Evolutionary conservation across 1,140 invertebrate species (phyloP), one percentile per base, ranked within the genome.

Genomic region (Eurosta solidaginis): DNA sequence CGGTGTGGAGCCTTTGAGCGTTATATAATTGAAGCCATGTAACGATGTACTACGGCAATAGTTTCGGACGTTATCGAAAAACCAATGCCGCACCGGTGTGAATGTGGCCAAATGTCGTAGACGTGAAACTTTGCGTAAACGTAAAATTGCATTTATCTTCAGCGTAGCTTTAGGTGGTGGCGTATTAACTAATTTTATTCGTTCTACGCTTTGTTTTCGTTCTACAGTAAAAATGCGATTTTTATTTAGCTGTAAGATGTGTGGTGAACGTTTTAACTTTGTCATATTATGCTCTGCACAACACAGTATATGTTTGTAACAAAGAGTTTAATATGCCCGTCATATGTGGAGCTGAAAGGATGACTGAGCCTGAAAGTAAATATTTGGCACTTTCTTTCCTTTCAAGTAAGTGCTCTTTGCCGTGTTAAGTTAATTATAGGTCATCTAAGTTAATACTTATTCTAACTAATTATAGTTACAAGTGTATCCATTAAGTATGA

Each of bases 21-120:
- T 85, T 6, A 87, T 85, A 77, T 87, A 86, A 63, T 81, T 85
- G n/a, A 88, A 87, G 10, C 86, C 86, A 73, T 87, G 86, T 73
- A 87, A 78, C 5, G 88, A 88, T 5, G 89, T 90, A 0, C 88
- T 89, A 79, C 85, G 82, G 47, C 89, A 89, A 81, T 89, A 90
- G 47, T 89, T 83, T 0, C 84, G 80, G 47, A 87, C 54, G 79
- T 82, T 87, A 2, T 85, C 83, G 10, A 49, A 59, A 27, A 87
- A 82, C 86, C 86, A 87, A 9, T 79, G 68, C 6, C 76, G 76
- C 25, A 63, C 50, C 40, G 44, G 33, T 33, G 73, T 36, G 5
- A 52, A 42, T 1, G 14, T 54, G 12, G 59, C 50, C n/a, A 68
- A 44, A 17, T 33, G 12, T 1, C 29, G 74, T n/a, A 40, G 20